phyloP scores from a whole-genome alignment of 1,140 invertebrate genomes.

The Heliconius hermathena region DNA sequence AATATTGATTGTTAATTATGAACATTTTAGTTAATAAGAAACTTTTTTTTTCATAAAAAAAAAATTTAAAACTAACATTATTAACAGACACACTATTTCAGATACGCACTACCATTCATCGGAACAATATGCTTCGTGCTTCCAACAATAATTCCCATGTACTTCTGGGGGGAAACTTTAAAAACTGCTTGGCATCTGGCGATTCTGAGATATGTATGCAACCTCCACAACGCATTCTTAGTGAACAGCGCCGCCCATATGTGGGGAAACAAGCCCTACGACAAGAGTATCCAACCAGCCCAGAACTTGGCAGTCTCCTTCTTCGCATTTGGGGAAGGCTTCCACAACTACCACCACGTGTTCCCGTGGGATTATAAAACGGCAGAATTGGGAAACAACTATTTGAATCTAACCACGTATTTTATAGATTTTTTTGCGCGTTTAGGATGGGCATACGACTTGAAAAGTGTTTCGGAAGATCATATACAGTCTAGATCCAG shows the following conservation, averaged over 20 bases:
- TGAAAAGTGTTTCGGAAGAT: constrained; percentile 87
- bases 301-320: constrained; percentile 39
- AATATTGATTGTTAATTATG: too few species aligned
- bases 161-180: constrained; percentile 47
- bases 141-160: constrained; percentile 50
- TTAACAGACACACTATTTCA: constrained; percentile 31
- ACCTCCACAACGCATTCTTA: constrained; percentile 45
- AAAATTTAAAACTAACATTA: too few species aligned
- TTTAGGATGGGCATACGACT: constrained; percentile 86
- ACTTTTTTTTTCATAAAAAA: too few species aligned
- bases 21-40: too few species aligned
- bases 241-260: constrained; percentile 51
- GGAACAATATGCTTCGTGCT: constrained; percentile 47
- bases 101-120: constrained; percentile 50
- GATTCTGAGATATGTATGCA: constrained; percentile 40
- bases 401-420: constrained; percentile 76
- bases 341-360: constrained; percentile 50
- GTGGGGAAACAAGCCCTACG: constrained; percentile 51
- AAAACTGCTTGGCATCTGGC: constrained; percentile 43
- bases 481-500: constrained; percentile 84
- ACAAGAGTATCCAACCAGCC: constrained; percentile 39
- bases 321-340: constrained; percentile 45
- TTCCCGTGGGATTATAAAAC: constrained; percentile 84
- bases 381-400: constrained; percentile 83
- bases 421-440: constrained; percentile 82